Base-by-base conservation (phyloP, 2,888 invertebrate species). In the Mesorhabditis sp. region DNA sequence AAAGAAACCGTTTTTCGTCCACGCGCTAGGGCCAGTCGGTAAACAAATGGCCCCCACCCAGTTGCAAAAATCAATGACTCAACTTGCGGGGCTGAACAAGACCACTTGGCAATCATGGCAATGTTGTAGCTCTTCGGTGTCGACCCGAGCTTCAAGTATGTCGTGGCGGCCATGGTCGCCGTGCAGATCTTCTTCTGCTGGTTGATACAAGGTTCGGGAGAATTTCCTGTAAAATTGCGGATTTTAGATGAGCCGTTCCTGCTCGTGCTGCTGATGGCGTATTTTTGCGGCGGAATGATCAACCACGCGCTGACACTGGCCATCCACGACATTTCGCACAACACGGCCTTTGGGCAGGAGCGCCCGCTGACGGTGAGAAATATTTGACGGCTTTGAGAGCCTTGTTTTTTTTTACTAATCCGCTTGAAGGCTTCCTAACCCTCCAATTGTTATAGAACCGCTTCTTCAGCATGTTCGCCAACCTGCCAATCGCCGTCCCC, bases 271-370 rank as follows among this genome's bases (percentile, higher is more conserved):
- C 76, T 95, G 3, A 87, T 92, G 62, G 93, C 93, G 0, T 98
- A 98, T 87, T 93, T 92, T 86, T 92, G 96, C 86, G 97, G 97
- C 0, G 98, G 98, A 5, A 92, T 94, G 58, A 92, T 95, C 80
- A 96, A 95, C 87, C 95, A 96, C 87, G 92, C 94, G 0, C 89
- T 96, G 68, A 93, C 93, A 91, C 88, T 95, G 81, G 97, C 96
- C 0, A 92, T 98, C 70, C 98, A 98, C 86, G 98, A 98, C 88
- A 94, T 97, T 73, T 90, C 95, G 0, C 98, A 98, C 87, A 96
- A 95, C 87, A 88, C 96, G 77, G 97, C 95, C 0, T 98, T 96
- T 87, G 98, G 97, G 0, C 93, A 94, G 88, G 70, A 75, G 28
- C 70, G 70, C 45, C 79, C 82, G 3, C 42, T 78, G 6, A 68